Base-by-base conservation (phyloP, 64 coral and sea anemone species). In the Orbicella faveolata region DNA sequence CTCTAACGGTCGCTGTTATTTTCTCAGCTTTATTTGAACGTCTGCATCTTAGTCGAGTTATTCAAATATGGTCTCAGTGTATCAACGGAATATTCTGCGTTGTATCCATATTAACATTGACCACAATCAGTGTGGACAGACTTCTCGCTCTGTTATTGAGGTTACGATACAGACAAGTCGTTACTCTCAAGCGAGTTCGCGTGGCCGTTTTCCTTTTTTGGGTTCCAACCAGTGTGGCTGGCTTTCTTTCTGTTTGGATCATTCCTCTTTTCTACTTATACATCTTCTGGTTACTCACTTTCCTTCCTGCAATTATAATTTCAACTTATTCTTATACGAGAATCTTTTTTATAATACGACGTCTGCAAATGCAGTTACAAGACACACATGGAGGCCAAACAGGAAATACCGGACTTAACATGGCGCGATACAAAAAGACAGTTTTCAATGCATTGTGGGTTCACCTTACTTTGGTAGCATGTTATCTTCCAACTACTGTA, bases 341-440 rank as follows among this genome's bases (percentile, higher is more conserved):
- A 23, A 52, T 57, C 26, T 76, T 41, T 36, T 6, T 41, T 44
- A 76, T 8, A 44, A 35, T 76, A 9, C 75, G 75, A 8, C 15
- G 30, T 37, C 75, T 41, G 39, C 36, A 44, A 15, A 41, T 41
- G 18, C 34, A 76, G 19, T 15, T 76, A 41, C 75, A 76, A 39
- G 36, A 44, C 39, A 35, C 16, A 41, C 23, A 30, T 23, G n/a
- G 77, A 0, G 6, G 13, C 4, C 77, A 55, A 33, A 21, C 19
- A 52, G 12, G 21, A 26, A 41, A 23, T 15, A 33, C 20, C 23
- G 1, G 2, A 20, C 52, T 59, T 11, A 79, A 33, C 10, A 59
- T 79, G 48, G 48, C 19, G 18, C 23, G 52, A n/a, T 79, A 79
- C 77, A 79, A 79, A 52, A 57, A 79, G 9, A 79, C 77, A 48